These are phyloP conservation scores for Drosophila ogumai DNA, from an alignment of 1,140 invertebrate species.

Conservation along the genomic window DNA sequence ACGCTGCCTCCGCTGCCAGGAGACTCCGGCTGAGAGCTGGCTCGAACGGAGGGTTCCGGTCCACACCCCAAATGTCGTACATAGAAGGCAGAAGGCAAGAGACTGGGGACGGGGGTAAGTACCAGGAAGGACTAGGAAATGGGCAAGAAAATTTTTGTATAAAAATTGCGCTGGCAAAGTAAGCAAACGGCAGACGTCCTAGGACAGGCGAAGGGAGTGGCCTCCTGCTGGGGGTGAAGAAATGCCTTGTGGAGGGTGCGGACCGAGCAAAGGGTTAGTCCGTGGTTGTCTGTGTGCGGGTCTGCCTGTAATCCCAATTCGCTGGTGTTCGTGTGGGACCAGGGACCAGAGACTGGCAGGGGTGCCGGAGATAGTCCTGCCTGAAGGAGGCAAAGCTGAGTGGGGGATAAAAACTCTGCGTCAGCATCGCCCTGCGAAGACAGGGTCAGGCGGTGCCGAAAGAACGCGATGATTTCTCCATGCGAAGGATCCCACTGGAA, in stretches of 20 bases:
- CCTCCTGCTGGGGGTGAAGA: constrained; percentile 28
- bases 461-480: constrained; percentile 11
- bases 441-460: constrained; percentile 26
- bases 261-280: constrained; percentile 51
- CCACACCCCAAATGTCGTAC: constrained; percentile 58
- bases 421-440: constrained; percentile 61
- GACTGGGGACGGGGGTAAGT: constrained; percentile 17
- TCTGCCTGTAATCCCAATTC: constrained; percentile 57
- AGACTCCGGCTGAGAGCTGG: constrained; percentile 49
- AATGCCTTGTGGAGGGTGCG: constrained; percentile 29
- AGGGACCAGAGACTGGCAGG: constrained; percentile 9
- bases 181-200: constrained; percentile 66
- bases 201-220: constrained; percentile 55
- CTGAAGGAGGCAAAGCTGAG: constrained; percentile 4
- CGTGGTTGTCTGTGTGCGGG: constrained; percentile 25
- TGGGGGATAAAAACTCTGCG: constrained; percentile 21
- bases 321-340: constrained; percentile 52
- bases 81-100: constrained; percentile 11
- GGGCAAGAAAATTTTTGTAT: constrained; percentile 77
- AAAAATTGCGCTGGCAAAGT: constrained; percentile 78
- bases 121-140: constrained; percentile 15
- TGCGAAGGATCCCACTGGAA: not conserved
- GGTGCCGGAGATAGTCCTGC: constrained; percentile 28
- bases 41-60: constrained; percentile 34
- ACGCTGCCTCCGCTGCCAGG: constrained; percentile 63